Evolutionary conservation across 2,888 invertebrate species (phyloP), one percentile per base, ranked within the genome.

Genomic region (Cephus sareptanus): DNA sequence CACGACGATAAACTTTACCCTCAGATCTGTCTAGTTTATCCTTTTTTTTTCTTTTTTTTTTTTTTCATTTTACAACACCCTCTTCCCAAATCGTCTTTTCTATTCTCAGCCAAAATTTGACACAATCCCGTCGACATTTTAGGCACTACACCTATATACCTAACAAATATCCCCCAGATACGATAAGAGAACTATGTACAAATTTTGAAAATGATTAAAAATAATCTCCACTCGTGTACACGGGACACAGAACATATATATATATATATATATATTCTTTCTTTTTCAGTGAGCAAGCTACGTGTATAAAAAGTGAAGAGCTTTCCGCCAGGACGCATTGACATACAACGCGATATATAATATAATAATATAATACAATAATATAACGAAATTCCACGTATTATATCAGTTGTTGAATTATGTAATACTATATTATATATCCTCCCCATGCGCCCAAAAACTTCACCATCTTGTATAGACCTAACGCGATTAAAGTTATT

Each of bases 91-190:
- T 23, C 56, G 23, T 56, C 23, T 56, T 56, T 56, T 56, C 9
- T 23, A 15, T 56, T 56, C 56, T 23, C 56, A 56, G 56, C 56
- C 23, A 56, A 56, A 56, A 71, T 73, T 83, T 82, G 82, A 86
- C 84, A 85, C 85, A 84, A 87, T 83, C 83, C 84, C 83, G 82
- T 83, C 84, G 85, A 85, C 86, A 81, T 85, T 83, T 89, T 89
- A 90, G 90, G 90, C 90, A 90, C 89, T 90, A 90, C 88, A 88
- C 85, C 87, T 88, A 90, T 81, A 23, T 74, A 74, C 83, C 89
- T 88, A 89, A 88, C 85, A 83, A 87, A 86, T 84, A 85, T 23
- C 56, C 77, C 78, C 79, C 76, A 76, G 78, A 79, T 74, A 77
- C 15, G 76, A 77, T 75, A 79, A 79, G 75, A 81, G 79, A 80